phyloP scores from a whole-genome alignment of 2,113 vertebrate species.

The Campylomormyrus numenius region DNA sequence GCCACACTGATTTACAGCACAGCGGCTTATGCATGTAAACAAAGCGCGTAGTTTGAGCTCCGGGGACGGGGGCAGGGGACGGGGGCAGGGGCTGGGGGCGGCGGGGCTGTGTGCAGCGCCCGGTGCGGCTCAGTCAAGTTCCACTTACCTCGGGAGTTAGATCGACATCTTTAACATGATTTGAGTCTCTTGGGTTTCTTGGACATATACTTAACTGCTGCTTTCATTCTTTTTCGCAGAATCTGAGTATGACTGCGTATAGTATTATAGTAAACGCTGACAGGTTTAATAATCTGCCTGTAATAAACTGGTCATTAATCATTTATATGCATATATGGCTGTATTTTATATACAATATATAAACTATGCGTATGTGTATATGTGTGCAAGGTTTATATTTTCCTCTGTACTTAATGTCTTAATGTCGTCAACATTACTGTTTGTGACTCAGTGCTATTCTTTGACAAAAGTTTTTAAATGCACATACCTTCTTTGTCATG shows the following conservation, averaged over 20 bases:
- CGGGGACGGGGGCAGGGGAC: too few relatives aligned
- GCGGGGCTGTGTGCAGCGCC: background rate
- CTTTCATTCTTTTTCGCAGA: background rate
- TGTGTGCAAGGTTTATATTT: background rate
- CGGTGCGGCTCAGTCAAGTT: background rate
- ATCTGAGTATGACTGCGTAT: background rate
- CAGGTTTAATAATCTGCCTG: background rate
- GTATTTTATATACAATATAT: background rate
- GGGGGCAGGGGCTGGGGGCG: too few relatives aligned
- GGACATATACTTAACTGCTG: background rate
- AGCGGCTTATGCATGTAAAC: background rate
- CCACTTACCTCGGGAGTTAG: background rate
- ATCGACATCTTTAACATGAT: background rate
- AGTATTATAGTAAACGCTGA: background rate
- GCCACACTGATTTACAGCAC: background rate
- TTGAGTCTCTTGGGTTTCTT: background rate
- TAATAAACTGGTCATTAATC: background rate
- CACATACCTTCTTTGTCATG: background rate
- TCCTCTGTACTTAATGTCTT: background rate
- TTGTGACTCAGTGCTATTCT: background rate
- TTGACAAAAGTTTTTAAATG: background rate
- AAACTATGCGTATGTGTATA: background rate
- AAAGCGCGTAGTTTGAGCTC: constrained; percentile 6
- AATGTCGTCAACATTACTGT: background rate
- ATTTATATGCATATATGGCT: background rate